These are phyloP conservation scores for Tenebrosternarchus preto DNA, from an alignment of 2,113 vertebrate genomes.

Conservation along the genomic window DNA sequence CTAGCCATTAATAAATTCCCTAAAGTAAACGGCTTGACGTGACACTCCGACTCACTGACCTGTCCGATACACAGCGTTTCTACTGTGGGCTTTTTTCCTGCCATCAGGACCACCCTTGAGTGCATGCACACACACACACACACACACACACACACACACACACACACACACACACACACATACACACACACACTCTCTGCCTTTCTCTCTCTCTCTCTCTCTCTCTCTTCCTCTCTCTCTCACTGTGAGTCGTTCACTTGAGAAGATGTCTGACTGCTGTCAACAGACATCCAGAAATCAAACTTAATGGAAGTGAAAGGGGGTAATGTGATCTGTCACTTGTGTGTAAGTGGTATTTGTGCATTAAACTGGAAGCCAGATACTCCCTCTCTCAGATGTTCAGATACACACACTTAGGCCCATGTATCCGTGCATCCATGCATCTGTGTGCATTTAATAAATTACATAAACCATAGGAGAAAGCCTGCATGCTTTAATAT, in stretches of 20 bases:
- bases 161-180: background rate
- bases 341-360: constrained; percentile 65
- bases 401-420: background rate
- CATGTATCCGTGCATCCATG: background rate
- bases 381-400: background rate
- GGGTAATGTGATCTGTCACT: constrained; percentile 66
- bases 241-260: constrained; percentile 47
- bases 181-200: too few species aligned
- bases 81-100: constrained; percentile 24
- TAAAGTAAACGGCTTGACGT: constrained; percentile 55
- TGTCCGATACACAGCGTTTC: constrained; percentile 55
- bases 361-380: constrained; percentile 62
- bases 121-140: constrained; percentile 26
- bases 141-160: background rate
- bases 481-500: constrained; percentile 42
- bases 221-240: constrained; percentile 33
- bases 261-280: constrained; percentile 56
- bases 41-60: constrained; percentile 55
- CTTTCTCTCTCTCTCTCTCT: constrained; percentile 6
- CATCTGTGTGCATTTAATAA: constrained; percentile 24
- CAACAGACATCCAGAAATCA: constrained; percentile 65
- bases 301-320: constrained; percentile 68
- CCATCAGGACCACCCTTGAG: constrained; percentile 15
- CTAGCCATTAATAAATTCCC: constrained; percentile 67
- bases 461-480: constrained; percentile 41